Percentiles rank a stretch among this genome's conserved stretches.
phyloP scores from a whole-genome alignment of 2,888 invertebrate species.

The Protonemura montana region DNA sequence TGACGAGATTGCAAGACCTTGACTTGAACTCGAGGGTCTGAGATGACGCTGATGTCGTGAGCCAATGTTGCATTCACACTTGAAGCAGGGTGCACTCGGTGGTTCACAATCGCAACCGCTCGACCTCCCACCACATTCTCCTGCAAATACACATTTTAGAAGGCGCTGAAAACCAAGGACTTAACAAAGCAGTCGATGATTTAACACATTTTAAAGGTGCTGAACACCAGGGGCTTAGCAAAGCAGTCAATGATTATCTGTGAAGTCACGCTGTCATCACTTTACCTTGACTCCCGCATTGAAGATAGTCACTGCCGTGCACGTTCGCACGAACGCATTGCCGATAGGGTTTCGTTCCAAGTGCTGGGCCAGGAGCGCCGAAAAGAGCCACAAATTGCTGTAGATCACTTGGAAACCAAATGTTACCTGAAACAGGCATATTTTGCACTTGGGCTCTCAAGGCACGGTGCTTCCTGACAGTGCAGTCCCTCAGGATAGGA shows the following conservation, averaged over 20 bases:
- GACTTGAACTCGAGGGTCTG: constrained; percentile 56
- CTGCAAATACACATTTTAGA: constrained; percentile 50
- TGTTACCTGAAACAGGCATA: constrained; percentile 51
- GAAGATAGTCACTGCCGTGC: constrained; percentile 62
- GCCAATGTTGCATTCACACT: constrained; percentile 57
- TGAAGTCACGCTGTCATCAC: no score
- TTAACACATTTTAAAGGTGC: no score
- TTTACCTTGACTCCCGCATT: constrained; percentile 60
- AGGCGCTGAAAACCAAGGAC: no score
- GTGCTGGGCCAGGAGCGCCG: constrained; percentile 55
- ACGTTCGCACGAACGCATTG: constrained; percentile 60
- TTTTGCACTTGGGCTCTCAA: no score
- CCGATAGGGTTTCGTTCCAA: constrained; percentile 56
- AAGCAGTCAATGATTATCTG: no score
- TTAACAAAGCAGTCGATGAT: no score
- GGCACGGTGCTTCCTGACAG: no score
- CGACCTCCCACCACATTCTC: constrained; percentile 60
- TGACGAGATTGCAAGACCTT: constrained; percentile 53
- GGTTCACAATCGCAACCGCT: constrained; percentile 60
- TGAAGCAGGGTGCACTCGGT: constrained; percentile 61
- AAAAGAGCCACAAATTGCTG: constrained; percentile 61
- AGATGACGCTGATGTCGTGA: constrained; percentile 54
- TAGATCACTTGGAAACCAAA: constrained; percentile 56
- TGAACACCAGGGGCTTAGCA: no score
- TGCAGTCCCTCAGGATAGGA: no score